Base-by-base conservation (phyloP, 2,888 invertebrate genomes). In the Heliconius charithonia region DNA sequence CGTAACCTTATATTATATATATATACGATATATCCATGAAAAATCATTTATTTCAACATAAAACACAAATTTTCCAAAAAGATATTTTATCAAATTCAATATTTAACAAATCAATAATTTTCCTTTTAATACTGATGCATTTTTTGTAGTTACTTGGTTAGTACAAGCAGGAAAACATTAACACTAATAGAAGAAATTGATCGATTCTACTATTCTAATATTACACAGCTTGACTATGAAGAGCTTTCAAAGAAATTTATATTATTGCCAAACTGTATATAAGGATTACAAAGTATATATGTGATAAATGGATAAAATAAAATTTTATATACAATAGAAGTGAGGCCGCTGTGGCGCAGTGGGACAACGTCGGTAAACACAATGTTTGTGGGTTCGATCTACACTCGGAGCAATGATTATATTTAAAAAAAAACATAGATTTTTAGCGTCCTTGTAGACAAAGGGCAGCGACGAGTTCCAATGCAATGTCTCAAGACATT, bases 51-150 rank as follows among this genome's bases (percentile, higher is more conserved):
- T 25, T 69, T 16, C 25, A 41, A 13, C 37, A 25, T 41, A 41
- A 12, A 67, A 69, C 25, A 69, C 32, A 32, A 32, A 19, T 45
- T 22, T 72, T 29, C 19, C 27, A n/a, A 32, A 29, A 27, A 71
- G 2, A 25, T 22, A 75, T 62, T 79, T 76, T 22, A 72, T 76
- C 32, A 16, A 78, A 71, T 71, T 75, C 70, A 27, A 78, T 65
- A 63, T 69, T 45, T 37, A 27, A 59, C 12, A 51, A 71, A n/a
- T 32, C 13, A 32, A 51, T 73, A 29, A 32, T 66, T 22, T 56
- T 51, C 27, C 51, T 67, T n/a, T n/a, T 22, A 66, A 22, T 10
- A 25, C 25, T 37, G 25, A 27, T 70, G 19, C 71, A 25, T 25
- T 25, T 45, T 32, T 59, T 9, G 22, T 67, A 37, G 22, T n/a